Conservation (phyloP, 2,113 vertebrate genomes). For the Muscicapa adusta region DNA sequence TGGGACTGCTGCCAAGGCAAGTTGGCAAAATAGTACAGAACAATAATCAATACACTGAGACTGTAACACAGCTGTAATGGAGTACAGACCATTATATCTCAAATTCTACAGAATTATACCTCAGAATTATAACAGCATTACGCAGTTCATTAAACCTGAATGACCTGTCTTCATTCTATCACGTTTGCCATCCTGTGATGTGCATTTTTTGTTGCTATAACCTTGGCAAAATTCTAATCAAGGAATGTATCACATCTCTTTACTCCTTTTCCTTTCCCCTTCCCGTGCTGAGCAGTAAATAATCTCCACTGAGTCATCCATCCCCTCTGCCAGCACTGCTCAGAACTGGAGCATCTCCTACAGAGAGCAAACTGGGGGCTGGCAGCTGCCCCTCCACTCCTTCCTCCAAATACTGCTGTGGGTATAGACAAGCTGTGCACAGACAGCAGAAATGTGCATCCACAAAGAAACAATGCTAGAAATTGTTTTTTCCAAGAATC, state of each 20-base stretch:
- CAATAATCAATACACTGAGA: not conserved
- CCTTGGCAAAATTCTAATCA: slow-evolving; percentile 32
- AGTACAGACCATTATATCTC: not conserved
- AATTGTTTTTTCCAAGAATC: not conserved
- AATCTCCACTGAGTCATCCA: not conserved
- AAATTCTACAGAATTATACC: not conserved
- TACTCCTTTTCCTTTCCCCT: not conserved
- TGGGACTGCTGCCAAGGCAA: not conserved
- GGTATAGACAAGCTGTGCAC: not conserved
- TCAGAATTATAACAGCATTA: slow-evolving; percentile 1
- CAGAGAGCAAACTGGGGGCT: not conserved
- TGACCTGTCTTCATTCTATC: not conserved
- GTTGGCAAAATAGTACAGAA: not conserved
- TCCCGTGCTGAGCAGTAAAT: not conserved
- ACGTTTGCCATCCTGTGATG: not conserved
- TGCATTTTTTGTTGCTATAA: not conserved
- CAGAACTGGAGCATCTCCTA: accelerated
- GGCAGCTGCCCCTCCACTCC: not conserved
- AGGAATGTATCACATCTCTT: not conserved
- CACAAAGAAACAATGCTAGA: not conserved
- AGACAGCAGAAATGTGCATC: not conserved
- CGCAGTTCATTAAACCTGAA: slow-evolving; percentile 15
- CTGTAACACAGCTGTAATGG: not conserved
- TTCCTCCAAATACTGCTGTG: not conserved
- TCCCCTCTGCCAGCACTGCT: not conserved